Base-by-base conservation (phyloP, 2,888 invertebrate species). In the Idaea straminata region DNA sequence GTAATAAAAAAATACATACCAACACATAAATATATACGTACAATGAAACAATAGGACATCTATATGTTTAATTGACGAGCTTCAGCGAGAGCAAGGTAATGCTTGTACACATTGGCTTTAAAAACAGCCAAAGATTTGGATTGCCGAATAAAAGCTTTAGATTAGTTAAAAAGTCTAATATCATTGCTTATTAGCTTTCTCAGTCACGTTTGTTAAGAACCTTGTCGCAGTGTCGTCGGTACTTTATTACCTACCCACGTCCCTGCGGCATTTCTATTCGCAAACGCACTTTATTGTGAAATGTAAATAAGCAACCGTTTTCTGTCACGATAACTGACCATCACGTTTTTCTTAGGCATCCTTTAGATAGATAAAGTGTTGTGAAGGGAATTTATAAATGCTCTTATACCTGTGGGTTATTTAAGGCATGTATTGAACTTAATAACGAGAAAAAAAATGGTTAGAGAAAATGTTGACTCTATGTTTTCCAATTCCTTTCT, bases 351-450 rank as follows among this genome's bases (percentile, higher is more conserved):
- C 47, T 4, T 7, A 47, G 47, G 47, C 7, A 47, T 47, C 47
- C 62, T 15, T 62, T 15, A 15, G 47, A 16, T 47, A 62, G 25
- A 62, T n/a, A 25, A 62, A 61, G 38, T 61, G 38, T 61, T 16
- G 47, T 47, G 10, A 47, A 47, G 47, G 25, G 47, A 47, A 47
- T 47, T 47, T 5, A 47, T 47, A 47, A 47, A 10, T 10, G 10
- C 25, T 25, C 3, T 25, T 25, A 25, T 25, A 25, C 25, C 25
- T 25, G 25, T 25, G 47, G 47, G 13, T 6, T 47, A 7, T 47
- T 47, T 7, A 13, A 7, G 10, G 47, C 47, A 47, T 47, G 47
- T 10, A 47, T 7, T 0, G 6, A 7, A 7, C 10, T 7, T 7
- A 10, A 25, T 25, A 25, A 25, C 25, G 25, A 25, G 25, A 25